Evolutionary conservation across 2,888 invertebrate genomes (phyloP).

Genomic region (Pyrrhia umbra): DNA sequence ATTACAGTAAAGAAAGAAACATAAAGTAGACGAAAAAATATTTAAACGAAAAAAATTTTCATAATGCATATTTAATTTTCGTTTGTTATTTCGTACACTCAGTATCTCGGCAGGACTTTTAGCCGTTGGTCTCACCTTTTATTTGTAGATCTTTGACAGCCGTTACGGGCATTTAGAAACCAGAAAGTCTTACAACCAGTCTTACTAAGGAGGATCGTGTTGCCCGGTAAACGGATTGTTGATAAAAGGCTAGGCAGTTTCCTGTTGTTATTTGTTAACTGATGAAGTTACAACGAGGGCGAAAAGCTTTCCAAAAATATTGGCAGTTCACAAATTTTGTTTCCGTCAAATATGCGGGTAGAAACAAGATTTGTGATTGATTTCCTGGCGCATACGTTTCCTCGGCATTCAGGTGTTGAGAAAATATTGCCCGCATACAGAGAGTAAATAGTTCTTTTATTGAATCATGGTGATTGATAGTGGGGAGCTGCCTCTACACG

Average conservation of each 20-base stretch:
- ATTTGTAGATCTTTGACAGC: too few relatives aligned
- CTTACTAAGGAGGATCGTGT: too few relatives aligned
- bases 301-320: conserved; percentile 61
- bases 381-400: conserved; percentile 76
- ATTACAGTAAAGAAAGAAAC: too few relatives aligned
- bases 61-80: too few relatives aligned
- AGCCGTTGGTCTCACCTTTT: too few relatives aligned
- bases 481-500: conserved; percentile 24
- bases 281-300: conserved; percentile 32
- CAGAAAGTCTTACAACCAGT: too few relatives aligned
- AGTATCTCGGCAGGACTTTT: too few relatives aligned
- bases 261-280: conserved; percentile 32
- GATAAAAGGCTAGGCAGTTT: background rate
- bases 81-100: too few relatives aligned
- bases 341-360: conserved; percentile 74
- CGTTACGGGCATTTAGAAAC: too few relatives aligned
- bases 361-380: conserved; percentile 81
- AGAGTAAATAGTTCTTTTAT: conserved; percentile 65
- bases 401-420: conserved; percentile 64
- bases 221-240: too few relatives aligned
- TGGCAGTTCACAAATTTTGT: conserved; percentile 76
- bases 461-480: conserved; percentile 64
- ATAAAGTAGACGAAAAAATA: too few relatives aligned
- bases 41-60: too few relatives aligned
- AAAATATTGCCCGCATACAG: conserved; percentile 60